Evolutionary conservation across 2,888 invertebrate genomes (phyloP).

Genomic region (Gerris lacustris): DNA sequence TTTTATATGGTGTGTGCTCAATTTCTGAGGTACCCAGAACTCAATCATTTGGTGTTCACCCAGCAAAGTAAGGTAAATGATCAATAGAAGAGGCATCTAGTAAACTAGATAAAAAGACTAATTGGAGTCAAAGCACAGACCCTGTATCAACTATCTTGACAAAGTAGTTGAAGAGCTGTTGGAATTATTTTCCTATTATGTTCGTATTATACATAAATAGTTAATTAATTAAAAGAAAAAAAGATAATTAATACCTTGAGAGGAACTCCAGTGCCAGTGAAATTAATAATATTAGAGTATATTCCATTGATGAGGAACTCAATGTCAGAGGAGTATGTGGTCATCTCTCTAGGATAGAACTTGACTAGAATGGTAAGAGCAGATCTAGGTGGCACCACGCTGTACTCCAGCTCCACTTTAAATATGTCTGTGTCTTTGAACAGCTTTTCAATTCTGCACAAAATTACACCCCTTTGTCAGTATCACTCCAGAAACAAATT

Average conservation of each 20-base stretch:
- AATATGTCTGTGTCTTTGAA: background rate
- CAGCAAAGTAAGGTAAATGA: too few species aligned
- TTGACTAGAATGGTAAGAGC: background rate
- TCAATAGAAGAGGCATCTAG: too few species aligned
- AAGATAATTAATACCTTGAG: background rate
- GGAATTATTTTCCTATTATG: too few species aligned
- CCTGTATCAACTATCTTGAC: too few species aligned
- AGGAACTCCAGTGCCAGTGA: background rate
- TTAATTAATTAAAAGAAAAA: background rate
- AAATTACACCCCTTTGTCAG: background rate
- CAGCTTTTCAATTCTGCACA: background rate
- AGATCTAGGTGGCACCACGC: background rate
- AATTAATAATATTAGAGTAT: background rate
- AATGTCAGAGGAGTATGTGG: background rate
- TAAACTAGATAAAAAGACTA: too few species aligned
- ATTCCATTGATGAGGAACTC: background rate
- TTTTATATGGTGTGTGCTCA: too few species aligned
- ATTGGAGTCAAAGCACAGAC: too few species aligned
- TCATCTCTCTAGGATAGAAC: background rate
- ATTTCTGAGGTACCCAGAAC: too few species aligned
- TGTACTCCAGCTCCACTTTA: background rate
- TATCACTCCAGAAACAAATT: too few species aligned
- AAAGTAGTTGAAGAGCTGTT: too few species aligned
- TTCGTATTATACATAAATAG: too few species aligned
- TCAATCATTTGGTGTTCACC: too few species aligned